Percentiles rank a stretch among this genome's conserved stretches.
These are phyloP conservation scores for Prionace glauca DNA, from an alignment of 2,797 vertebrate species.

Conservation along the genomic window DNA sequence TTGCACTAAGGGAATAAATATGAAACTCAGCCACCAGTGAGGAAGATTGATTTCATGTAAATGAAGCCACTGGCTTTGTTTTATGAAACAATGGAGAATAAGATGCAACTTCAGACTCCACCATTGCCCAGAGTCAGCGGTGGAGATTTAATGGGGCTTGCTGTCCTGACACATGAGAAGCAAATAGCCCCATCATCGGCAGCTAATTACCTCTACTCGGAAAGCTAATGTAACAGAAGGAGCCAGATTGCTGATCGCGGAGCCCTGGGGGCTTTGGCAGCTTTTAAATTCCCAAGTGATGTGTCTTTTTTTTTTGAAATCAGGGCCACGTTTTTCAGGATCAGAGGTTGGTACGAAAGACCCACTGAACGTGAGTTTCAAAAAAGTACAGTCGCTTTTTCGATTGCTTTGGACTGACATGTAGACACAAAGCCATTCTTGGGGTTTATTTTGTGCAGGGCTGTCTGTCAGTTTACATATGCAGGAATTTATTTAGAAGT, in stretches of 20 bases:
- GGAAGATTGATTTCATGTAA: neutral
- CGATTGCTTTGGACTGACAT: neutral
- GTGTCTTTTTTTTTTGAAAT: neutral
- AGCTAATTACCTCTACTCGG: slow-evolving; percentile 4
- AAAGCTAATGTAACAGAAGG: slow-evolving; percentile 27
- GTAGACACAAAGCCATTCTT: neutral
- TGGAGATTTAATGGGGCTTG: neutral
- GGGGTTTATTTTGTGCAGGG: neutral
- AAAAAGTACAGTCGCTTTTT: neutral
- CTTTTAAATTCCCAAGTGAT: neutral
- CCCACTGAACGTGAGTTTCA: neutral
- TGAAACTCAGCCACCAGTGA: neutral
- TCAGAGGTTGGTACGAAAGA: no score
- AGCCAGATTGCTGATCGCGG: slow-evolving; percentile 2
- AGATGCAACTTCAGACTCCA: neutral
- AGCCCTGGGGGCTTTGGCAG: neutral
- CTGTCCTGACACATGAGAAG: neutral
- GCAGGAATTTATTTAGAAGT: neutral
- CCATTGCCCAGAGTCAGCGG: neutral
- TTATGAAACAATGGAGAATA: neutral
- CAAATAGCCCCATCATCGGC: neutral
- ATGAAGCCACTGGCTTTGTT: neutral
- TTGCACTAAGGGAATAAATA: neutral
- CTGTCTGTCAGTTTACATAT: neutral
- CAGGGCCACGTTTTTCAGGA: neutral